Percentiles rank a stretch among this genome's conserved stretches.
Evolutionary conservation across 2,888 invertebrate genomes (phyloP).

Genomic region (Himalopsyche tibetana): DNA sequence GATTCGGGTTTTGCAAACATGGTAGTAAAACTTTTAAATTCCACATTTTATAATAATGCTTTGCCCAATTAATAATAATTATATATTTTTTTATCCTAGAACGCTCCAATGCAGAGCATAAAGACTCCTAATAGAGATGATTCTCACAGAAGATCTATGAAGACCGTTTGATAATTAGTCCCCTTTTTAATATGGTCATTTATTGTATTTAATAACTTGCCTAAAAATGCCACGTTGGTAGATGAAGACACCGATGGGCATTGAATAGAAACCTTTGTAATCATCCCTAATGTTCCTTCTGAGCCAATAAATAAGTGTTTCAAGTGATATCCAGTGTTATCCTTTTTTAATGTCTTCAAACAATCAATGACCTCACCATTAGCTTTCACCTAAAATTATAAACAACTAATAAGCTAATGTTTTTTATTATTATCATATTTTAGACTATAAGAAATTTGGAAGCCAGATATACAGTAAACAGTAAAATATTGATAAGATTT

Average conservation of each 20-base stretch:
- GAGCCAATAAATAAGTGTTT: conserved; percentile 98
- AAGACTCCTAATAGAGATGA: no score
- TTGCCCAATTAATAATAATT: not conserved
- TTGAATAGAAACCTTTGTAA: conserved; percentile 93
- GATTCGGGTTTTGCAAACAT: no score
- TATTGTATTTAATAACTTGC: conserved; percentile 73
- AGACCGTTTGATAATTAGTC: no score
- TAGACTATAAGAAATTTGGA: no score
- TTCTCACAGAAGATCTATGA: no score
- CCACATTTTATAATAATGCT: not conserved
- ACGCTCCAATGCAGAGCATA: no score
- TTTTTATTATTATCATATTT: no score
- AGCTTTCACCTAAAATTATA: conserved; percentile 82
- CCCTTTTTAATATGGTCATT: not conserved
- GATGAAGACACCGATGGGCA: conserved; percentile 91
- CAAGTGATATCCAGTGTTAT: conserved; percentile 98
- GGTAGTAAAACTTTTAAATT: no score
- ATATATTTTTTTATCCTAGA: no score
- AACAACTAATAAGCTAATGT: not conserved
- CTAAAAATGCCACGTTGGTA: conserved; percentile 91
- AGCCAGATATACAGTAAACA: no score
- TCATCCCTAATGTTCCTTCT: conserved; percentile 96
- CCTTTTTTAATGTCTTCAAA: conserved; percentile 92
- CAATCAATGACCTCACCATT: conserved; percentile 91
- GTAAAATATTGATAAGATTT: no score